These are phyloP conservation scores for Odontocolon sp. DNA, from an alignment of 2,888 invertebrate genomes.

Conservation along the genomic window DNA sequence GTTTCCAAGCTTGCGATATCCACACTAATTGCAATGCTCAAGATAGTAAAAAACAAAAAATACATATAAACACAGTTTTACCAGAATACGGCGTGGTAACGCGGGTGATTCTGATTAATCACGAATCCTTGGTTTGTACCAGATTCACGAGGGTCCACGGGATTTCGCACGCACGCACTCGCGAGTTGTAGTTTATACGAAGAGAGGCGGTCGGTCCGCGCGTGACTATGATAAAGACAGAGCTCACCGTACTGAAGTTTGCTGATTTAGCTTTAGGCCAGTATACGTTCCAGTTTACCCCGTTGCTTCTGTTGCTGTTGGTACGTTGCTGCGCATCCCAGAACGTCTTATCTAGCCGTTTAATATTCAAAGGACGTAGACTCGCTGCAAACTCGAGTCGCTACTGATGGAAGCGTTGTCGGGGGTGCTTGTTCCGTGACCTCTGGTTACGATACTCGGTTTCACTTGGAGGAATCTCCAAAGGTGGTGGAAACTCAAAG, in stretches of 20 bases:
- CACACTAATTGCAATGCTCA: background rate
- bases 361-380: constrained; percentile 46
- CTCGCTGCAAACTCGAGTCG: constrained; percentile 15
- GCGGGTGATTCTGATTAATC: constrained; percentile 31
- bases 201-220: background rate
- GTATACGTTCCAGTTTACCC: constrained; percentile 9
- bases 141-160: constrained; percentile 13
- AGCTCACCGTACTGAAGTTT: constrained; percentile 13
- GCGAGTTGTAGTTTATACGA: background rate
- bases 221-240: constrained; percentile 28
- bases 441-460: constrained; percentile 28
- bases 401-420: background rate
- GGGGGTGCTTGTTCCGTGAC: constrained; percentile 30
- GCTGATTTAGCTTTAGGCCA: background rate
- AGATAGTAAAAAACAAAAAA: background rate
- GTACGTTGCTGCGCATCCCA: background rate
- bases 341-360: constrained; percentile 38
- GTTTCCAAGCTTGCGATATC: constrained; percentile 6
- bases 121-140: constrained; percentile 16
- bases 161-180: constrained; percentile 17
- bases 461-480: background rate
- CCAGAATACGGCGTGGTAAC: background rate
- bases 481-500: constrained; percentile 20
- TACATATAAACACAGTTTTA: background rate
- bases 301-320: background rate